phyloP scores from a whole-genome alignment of 2,797 vertebrate species.

The Chiloscyllium punctatum region DNA sequence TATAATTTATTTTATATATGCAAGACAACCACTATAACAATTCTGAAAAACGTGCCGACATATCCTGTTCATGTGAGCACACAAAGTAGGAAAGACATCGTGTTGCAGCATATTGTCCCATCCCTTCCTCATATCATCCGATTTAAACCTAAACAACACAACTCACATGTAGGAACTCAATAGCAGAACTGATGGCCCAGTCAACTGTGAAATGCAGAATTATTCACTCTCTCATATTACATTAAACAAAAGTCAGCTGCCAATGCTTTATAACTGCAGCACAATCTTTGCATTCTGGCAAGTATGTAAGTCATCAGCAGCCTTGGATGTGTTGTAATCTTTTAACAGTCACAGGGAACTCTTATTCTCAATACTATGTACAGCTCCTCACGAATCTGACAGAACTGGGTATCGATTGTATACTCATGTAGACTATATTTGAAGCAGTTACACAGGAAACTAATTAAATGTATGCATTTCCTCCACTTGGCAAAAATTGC shows the following conservation, averaged over 20 bases:
- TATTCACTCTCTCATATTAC: conserved; percentile 20
- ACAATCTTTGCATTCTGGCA: not conserved
- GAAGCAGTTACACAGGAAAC: not conserved
- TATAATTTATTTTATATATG: not conserved
- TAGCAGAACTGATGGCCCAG: not conserved
- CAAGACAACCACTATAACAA: not conserved
- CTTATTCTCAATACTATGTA: not conserved
- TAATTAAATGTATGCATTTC: not conserved
- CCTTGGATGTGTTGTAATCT: not conserved
- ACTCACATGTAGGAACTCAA: not conserved
- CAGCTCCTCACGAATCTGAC: not conserved
- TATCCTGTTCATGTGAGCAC: not conserved
- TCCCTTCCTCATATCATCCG: not conserved
- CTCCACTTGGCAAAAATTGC: conserved; percentile 14
- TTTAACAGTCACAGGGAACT: not conserved
- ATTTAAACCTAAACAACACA: not conserved
- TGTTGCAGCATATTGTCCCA: not conserved
- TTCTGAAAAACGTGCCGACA: not conserved
- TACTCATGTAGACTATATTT: no score
- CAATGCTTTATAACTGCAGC: not conserved
- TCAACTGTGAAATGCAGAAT: conserved; percentile 32
- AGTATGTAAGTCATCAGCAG: not conserved
- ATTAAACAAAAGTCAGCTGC: conserved; percentile 24
- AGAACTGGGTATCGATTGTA: not conserved
- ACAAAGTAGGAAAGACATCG: not conserved